Conservation (phyloP, 1,140 invertebrate genomes). For the Pseudomyrmex pallidus region DNA sequence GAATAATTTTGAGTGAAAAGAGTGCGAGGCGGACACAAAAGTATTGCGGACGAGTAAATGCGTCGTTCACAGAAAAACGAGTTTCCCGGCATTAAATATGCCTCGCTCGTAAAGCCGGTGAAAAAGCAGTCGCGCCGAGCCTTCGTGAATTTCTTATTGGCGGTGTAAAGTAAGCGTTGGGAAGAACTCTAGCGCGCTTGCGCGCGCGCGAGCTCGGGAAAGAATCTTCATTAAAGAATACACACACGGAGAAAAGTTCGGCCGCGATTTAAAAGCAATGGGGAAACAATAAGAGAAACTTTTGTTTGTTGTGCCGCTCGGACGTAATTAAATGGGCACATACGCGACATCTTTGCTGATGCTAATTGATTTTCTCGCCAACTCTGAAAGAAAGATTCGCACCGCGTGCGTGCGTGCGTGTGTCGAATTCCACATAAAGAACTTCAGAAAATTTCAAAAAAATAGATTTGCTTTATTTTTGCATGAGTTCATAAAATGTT, state of each 20-base stretch:
- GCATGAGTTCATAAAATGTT: too few relatives aligned
- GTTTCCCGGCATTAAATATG: slow-evolving; percentile 16
- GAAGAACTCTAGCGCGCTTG: neutral
- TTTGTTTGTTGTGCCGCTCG: neutral
- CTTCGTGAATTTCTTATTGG: slow-evolving; percentile 52
- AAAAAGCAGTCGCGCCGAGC: neutral
- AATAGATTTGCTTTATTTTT: too few relatives aligned
- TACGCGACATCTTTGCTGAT: slow-evolving; percentile 17
- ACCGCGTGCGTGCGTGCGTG: too few relatives aligned
- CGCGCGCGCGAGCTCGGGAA: neutral
- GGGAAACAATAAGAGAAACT: slow-evolving; percentile 37
- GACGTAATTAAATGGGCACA: slow-evolving; percentile 38
- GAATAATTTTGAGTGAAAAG: neutral
- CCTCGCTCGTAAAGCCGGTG: slow-evolving; percentile 17
- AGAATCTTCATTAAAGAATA: slow-evolving; percentile 47
- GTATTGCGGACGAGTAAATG: slow-evolving; percentile 21
- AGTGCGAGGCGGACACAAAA: neutral
- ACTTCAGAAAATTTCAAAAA: neutral
- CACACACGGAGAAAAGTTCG: slow-evolving; percentile 12
- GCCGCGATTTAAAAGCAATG: slow-evolving; percentile 49
- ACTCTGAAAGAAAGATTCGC: neutral
- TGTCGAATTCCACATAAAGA: neutral
- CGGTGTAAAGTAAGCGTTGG: slow-evolving; percentile 18
- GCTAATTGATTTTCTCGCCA: slow-evolving; percentile 33
- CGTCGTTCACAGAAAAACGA: slow-evolving; percentile 23